Evolutionary conservation across 2,888 invertebrate genomes (phyloP), one percentile per base, ranked within the genome.

Genomic region (Aleiodes alternator): DNA sequence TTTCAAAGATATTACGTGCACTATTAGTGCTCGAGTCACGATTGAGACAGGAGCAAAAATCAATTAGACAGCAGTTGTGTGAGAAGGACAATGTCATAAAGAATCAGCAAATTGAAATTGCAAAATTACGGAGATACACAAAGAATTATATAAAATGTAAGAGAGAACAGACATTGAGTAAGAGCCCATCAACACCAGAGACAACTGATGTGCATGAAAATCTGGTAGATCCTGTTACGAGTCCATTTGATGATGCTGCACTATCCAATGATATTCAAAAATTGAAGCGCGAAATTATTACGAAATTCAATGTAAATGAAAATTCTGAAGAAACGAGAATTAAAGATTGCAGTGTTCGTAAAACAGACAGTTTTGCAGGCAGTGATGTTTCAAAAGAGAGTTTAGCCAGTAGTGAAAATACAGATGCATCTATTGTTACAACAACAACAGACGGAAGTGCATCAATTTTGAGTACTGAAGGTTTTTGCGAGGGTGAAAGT

Each of bases 81-180:
- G 94, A 94, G 85, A 94, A 94, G 86, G 95, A 95, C 85, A 92
- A 92, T 84, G 92, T 94, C 64, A 94, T 95, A 77, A 92, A 92
- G 84, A 91, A 92, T 74, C 95, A 95, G 85, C 93, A 93, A 83
- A 91, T 92, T 79, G 94, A 95, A 88, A 94, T 95, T 78, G 90
- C 92, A 9, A 93, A 92, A 87, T 90, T 95, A 38, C 91, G 94
- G 83, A 82, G 88, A 55, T 87, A 86, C 77, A 88, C 87, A 71
- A 89, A 92, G 68, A 92, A 92, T 34, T 93, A 92, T 78, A 92
- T 93, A 66, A 92, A 92, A 87, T 91, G 91, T 76, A 92, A 92
- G 83, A 91, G 92, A 83, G 92, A 90, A 57, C 83, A 85, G 75
- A 31, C 11, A 12, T 59, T 61, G 38, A 38, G 61, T 31, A 43